Percentiles rank a stretch among this genome's conserved stretches.
phyloP scores from a whole-genome alignment of 2,113 vertebrate genomes.

The Ornithorhynchus anatinus region DNA sequence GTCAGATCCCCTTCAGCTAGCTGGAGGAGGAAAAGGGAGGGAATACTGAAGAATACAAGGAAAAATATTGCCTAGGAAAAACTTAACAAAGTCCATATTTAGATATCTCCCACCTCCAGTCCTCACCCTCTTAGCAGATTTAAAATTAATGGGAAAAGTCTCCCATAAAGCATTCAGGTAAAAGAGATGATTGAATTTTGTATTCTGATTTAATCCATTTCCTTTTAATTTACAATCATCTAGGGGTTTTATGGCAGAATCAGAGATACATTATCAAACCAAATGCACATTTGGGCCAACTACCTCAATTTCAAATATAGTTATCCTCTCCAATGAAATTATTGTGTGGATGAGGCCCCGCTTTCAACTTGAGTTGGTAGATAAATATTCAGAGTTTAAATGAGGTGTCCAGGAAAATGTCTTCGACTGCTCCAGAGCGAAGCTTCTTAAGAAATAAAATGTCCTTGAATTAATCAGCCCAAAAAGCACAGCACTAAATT shows the following conservation, averaged over 20 bases:
- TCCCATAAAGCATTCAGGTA: constrained; percentile 33
- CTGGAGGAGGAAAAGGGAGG: too few relatives aligned
- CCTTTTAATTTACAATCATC: constrained; percentile 42
- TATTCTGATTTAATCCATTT: constrained; percentile 56
- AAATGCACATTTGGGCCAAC: constrained; percentile 30
- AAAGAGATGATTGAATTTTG: constrained; percentile 54
- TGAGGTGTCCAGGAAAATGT: constrained; percentile 60
- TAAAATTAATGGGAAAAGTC: constrained; percentile 41
- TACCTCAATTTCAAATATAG: background rate
- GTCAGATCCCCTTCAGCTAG: too few relatives aligned
- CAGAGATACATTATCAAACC: constrained; percentile 43
- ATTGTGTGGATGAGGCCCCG: constrained; percentile 27
- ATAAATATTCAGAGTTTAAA: constrained; percentile 70
- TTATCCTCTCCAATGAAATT: constrained; percentile 37
- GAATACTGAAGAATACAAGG: too few relatives aligned
- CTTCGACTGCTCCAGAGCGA: constrained; percentile 64
- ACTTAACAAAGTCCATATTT: too few relatives aligned
- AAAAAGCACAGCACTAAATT: constrained; percentile 76
- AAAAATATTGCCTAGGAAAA: too few relatives aligned
- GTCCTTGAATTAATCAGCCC: constrained; percentile 82
- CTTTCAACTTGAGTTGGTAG: constrained; percentile 47
- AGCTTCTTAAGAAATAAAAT: constrained; percentile 69
- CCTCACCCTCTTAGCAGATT: constrained; percentile 25
- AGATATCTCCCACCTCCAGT: background rate
- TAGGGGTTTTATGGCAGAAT: constrained; percentile 41